These are phyloP conservation scores for Volucella zonaria DNA, from an alignment of 2,888 invertebrate genomes.

Conservation along the genomic window DNA sequence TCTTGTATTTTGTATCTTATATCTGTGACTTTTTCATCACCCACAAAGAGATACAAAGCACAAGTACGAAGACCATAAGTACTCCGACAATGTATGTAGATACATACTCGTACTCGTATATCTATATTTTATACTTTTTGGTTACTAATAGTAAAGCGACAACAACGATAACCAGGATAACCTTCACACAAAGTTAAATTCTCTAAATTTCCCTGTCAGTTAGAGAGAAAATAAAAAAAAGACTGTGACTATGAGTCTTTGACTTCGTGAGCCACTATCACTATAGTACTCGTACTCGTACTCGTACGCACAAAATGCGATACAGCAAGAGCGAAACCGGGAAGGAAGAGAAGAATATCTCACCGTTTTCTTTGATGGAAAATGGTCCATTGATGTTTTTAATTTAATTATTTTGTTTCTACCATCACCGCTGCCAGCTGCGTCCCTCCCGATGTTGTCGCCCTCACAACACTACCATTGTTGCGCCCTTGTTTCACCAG, in stretches of 20 bases:
- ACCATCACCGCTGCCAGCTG: slow-evolving; percentile 35
- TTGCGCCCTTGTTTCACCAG: slow-evolving; percentile 29
- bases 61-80: too few relatives aligned
- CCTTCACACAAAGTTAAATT: slow-evolving; percentile 68
- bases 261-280: background rate
- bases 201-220: slow-evolving; percentile 59
- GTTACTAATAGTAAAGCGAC: slow-evolving; percentile 26
- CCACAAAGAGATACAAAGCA: slow-evolving; percentile 39
- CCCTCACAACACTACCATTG: slow-evolving; percentile 55
- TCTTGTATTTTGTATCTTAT: background rate
- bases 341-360: slow-evolving; percentile 64
- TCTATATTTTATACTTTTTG: slow-evolving; percentile 37
- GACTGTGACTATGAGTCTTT: slow-evolving; percentile 32
- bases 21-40: slow-evolving; percentile 37
- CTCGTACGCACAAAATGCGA: background rate
- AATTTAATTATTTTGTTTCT: slow-evolving; percentile 74
- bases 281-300: too few relatives aligned
- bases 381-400: slow-evolving; percentile 74
- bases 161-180: slow-evolving; percentile 51
- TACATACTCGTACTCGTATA: slow-evolving; percentile 21
- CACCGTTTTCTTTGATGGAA: slow-evolving; percentile 73
- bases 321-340: slow-evolving; percentile 10
- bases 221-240: slow-evolving; percentile 34
- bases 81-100: too few relatives aligned
- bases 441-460: background rate